Conservation (phyloP, 1,140 invertebrate genomes). For the Neodiprion lecontei region DNA sequence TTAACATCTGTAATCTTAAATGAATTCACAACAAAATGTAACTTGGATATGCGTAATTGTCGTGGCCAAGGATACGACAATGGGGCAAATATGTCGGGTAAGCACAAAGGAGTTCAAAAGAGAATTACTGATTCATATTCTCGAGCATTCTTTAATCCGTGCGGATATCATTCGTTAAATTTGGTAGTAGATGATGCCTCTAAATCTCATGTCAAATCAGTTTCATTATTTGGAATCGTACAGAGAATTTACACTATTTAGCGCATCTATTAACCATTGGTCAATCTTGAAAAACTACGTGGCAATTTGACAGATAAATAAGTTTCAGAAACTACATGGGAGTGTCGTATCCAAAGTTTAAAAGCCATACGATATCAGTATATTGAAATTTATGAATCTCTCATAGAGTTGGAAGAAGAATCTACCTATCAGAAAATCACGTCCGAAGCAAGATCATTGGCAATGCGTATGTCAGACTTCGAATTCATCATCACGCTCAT, state of each 20-base stretch:
- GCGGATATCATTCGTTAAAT: slow-evolving; percentile 37
- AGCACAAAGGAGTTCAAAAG: slow-evolving; percentile 38
- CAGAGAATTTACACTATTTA: slow-evolving; percentile 32
- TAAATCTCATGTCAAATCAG: slow-evolving; percentile 17
- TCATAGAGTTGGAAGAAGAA: not conserved
- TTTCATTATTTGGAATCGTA: slow-evolving; percentile 30
- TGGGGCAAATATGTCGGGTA: slow-evolving; percentile 37
- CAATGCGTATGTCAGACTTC: not conserved
- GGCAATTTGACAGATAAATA: slow-evolving; percentile 41
- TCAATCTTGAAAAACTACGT: slow-evolving; percentile 36
- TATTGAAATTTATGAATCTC: not conserved
- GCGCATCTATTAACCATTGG: slow-evolving; percentile 42
- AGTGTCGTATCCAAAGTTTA: slow-evolving; percentile 37
- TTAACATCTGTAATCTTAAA: slow-evolving; percentile 19
- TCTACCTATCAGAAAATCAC: not conserved
- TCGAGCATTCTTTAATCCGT: slow-evolving; percentile 35
- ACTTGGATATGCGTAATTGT: slow-evolving; percentile 28
- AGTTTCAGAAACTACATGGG: slow-evolving; percentile 42
- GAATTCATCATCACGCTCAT: not conserved
- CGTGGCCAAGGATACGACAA: slow-evolving; percentile 43
- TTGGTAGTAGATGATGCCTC: slow-evolving; percentile 34
- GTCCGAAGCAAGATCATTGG: not conserved
- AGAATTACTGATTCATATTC: slow-evolving; percentile 33
- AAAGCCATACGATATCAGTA: slow-evolving; percentile 22
- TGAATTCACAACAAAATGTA: slow-evolving; percentile 4